Evolutionary conservation across 1,140 invertebrate species (phyloP), one percentile per base, ranked within the genome.

Genomic region (Lordiphosa mommai): DNA sequence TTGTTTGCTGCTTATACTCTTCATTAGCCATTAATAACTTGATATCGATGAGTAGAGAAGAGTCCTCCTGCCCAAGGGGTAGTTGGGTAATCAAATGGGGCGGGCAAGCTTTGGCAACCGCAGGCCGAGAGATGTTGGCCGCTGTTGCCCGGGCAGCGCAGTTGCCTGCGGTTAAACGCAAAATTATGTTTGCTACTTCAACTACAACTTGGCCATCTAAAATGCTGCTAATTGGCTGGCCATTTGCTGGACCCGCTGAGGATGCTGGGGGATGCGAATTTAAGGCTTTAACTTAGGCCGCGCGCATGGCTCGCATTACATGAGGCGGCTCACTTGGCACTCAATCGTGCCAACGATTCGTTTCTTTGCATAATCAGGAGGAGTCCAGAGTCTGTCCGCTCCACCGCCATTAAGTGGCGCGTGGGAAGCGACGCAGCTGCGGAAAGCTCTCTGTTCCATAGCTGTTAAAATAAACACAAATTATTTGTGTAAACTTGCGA

Each of bases 391-490:
- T 37, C 47, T 14, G 20, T 49, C 34, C 46, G 29, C 47, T n/a
- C n/a, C 30, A 40, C 38, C 38, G 40, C 52, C 63, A 57, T 71
- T 82, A 82, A 82, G 77, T 82, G 76, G 66, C 55, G 76, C 66
- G 71, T 82, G 76, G 56, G 76, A 82, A 77, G 32, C 59, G 32
- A 9, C 36, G 8, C 76, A 82, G 48, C 67, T 82, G 76, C 10
- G 17, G 23, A 37, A 32, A 51, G 37, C 38, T 36, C 16, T 48
- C 47, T 58, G 56, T 14, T 55, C 20, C 60, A 51, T 53, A 72
- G 76, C 76, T 80, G 76, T 84, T 76, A 82, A 82, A 82, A 82
- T 82, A 82, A 82, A 82, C 76, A 82, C 77, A 82, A 82, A 82
- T 82, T 82, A 82, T 84, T 82, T 82, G 76, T 84, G 76, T 84